A percentile compares a stretch with the other conserved stretches of the same genome.
phyloP scores from a whole-genome alignment of 2,797 vertebrate species.

The Coluber constrictor region DNA sequence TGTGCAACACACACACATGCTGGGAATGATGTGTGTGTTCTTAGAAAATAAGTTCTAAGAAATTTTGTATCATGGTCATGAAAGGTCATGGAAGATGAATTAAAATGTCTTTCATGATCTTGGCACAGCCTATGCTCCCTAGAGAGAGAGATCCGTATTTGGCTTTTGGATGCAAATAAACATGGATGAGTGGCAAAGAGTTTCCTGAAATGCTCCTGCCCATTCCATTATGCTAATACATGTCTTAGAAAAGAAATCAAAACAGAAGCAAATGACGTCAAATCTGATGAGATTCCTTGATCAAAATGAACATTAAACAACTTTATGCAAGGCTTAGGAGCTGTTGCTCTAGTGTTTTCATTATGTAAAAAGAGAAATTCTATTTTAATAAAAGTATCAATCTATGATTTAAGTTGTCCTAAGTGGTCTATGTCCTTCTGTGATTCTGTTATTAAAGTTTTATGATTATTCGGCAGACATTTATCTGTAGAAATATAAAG shows the following conservation, averaged over 20 bases:
- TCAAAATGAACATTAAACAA: slow-evolving; percentile 18
- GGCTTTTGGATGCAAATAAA: slow-evolving; percentile 45
- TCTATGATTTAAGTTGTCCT: not conserved
- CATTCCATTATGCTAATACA: slow-evolving; percentile 33
- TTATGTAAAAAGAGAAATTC: not conserved
- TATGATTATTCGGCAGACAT: not conserved
- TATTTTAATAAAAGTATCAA: not conserved
- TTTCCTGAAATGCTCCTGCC: slow-evolving; percentile 40
- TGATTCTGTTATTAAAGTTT: not conserved
- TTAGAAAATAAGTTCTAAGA: slow-evolving; percentile 40
- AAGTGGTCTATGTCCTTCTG: not conserved
- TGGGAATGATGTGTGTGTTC: slow-evolving; percentile 30
- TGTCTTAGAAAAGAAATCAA: slow-evolving; percentile 38
- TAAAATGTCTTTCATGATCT: slow-evolving; percentile 38
- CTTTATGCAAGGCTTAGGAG: not conserved
- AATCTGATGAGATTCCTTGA: slow-evolving; percentile 34
- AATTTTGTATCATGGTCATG: not conserved
- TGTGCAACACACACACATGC: no score
- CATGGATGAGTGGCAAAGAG: slow-evolving; percentile 23
- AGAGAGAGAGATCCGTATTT: slow-evolving; percentile 32
- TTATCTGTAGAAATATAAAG: not conserved
- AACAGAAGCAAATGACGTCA: slow-evolving; percentile 36
- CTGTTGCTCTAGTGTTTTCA: not conserved
- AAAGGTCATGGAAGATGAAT: slow-evolving; percentile 44
- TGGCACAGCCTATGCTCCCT: slow-evolving; percentile 25